Conservation (phyloP, 2,797 vertebrate species). For the Epinephelus coioides region DNA sequence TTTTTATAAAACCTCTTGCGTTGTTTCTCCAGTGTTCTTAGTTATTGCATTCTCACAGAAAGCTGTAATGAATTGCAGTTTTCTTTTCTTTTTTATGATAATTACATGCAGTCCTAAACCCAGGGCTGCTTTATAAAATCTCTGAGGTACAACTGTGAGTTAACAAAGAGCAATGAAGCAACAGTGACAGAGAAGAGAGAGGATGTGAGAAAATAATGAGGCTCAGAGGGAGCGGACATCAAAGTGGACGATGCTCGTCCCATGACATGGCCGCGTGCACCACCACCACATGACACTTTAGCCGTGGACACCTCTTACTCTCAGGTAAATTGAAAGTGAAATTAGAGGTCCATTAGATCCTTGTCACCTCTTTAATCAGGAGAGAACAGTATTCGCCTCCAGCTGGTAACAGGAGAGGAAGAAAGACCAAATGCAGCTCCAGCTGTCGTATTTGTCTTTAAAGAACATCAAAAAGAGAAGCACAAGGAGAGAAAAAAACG, state of each 20-base stretch:
- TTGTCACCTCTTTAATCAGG: conserved; percentile 15
- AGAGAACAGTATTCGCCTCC: neutral
- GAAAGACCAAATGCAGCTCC: neutral
- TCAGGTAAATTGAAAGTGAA: too few species aligned
- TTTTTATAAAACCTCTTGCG: too few species aligned
- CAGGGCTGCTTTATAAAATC: neutral
- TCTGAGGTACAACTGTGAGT: neutral
- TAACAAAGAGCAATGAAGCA: conserved; percentile 1
- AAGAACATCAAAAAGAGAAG: too few species aligned
- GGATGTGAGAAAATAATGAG: conserved; percentile 35
- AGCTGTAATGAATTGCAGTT: too few species aligned
- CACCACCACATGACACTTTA: neutral
- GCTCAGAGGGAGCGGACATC: conserved; percentile 22
- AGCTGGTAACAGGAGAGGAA: neutral
- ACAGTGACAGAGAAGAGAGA: neutral
- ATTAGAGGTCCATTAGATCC: conserved; percentile 1
- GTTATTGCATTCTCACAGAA: too few species aligned
- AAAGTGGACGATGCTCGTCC: conserved; percentile 2
- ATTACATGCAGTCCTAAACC: neutral
- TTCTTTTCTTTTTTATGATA: too few species aligned
- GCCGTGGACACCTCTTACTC: neutral
- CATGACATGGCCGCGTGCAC: neutral
- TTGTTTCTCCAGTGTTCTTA: too few species aligned
- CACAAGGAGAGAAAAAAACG: too few species aligned
- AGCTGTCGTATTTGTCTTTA: too few species aligned